phyloP scores from a whole-genome alignment of 2,113 vertebrate species.

The Muntiacus muntjak region DNA sequence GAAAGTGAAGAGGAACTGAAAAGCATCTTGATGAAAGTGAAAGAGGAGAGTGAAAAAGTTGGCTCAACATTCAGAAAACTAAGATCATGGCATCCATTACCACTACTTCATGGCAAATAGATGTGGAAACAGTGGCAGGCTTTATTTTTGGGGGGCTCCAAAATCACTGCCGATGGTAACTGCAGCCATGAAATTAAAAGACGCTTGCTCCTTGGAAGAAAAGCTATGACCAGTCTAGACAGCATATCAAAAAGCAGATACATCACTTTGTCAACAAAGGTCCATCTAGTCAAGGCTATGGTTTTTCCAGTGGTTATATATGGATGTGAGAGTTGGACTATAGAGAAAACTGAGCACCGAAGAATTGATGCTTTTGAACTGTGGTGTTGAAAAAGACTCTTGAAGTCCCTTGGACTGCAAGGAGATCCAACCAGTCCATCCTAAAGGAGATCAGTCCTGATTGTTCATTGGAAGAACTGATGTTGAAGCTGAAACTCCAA shows the following conservation, averaged over 20 bases:
- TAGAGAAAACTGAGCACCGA: neutral
- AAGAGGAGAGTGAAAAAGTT: too few species aligned
- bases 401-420: neutral
- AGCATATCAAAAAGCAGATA: neutral
- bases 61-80: too few species aligned
- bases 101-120: too few species aligned
- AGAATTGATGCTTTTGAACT: neutral
- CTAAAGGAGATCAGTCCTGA: neutral
- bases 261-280: neutral
- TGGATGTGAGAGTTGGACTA: neutral
- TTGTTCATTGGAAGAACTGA: neutral
- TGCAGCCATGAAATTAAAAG: too few species aligned
- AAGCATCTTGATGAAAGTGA: too few species aligned
- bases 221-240: too few species aligned
- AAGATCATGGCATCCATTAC: accelerated
- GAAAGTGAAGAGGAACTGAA: too few species aligned
- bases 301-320: neutral
- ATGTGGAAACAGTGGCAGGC: too few species aligned
- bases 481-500: neutral
- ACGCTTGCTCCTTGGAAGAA: too few species aligned
- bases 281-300: neutral
- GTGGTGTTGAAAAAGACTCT: neutral
- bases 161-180: too few species aligned
- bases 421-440: neutral
- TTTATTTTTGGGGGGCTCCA: accelerated